phyloP scores from a whole-genome alignment of 2,797 vertebrate genomes.

The Cryptoblepharus egeriae region DNA sequence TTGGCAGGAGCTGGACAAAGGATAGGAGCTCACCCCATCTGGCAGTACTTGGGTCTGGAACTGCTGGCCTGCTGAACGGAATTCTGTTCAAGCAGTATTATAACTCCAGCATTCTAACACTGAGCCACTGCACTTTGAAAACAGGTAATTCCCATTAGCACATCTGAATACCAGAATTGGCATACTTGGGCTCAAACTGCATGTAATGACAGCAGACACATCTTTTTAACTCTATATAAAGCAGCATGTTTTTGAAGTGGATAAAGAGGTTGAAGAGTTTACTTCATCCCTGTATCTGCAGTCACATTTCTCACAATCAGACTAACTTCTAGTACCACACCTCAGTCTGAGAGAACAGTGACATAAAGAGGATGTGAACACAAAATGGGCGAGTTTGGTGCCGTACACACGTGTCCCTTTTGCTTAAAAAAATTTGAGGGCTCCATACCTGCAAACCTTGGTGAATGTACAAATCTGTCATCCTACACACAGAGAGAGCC shows the following conservation, averaged over 20 bases:
- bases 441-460: not conserved
- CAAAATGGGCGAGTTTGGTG: not conserved
- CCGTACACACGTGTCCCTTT: not conserved
- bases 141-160: too few relatives aligned
- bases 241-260: not conserved
- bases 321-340: not conserved
- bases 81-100: too few relatives aligned
- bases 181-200: not conserved
- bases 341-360: not conserved
- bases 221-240: not conserved
- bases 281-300: too few relatives aligned
- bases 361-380: not conserved
- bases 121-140: too few relatives aligned
- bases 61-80: too few relatives aligned
- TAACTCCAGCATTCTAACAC: too few relatives aligned
- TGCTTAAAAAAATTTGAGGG: too few relatives aligned
- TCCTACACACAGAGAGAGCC: too few relatives aligned
- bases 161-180: not conserved
- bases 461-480: not conserved
- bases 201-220: not conserved
- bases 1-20: too few relatives aligned
- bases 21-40: too few relatives aligned
- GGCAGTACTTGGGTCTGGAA: too few relatives aligned
- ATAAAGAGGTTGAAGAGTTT: too few relatives aligned
- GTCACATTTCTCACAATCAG: not conserved